Evolutionary conservation across 2,113 vertebrate species (phyloP), one percentile per base, ranked within the genome.

Genomic region (Melanerpes aurifrons): DNA sequence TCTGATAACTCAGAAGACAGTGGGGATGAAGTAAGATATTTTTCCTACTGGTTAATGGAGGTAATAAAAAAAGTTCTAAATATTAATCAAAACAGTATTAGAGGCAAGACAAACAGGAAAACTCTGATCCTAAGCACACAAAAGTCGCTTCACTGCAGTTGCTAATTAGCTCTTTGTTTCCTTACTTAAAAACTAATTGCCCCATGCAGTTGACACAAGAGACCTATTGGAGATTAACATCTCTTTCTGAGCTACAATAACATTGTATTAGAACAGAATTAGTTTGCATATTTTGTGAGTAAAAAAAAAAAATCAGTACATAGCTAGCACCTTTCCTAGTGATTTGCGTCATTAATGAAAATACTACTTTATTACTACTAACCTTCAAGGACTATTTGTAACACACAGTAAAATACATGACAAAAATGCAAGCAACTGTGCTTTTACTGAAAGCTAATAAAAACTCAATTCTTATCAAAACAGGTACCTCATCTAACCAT

Each of bases 281-380:
- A 64, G 35, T 57, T n/a, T 75, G 48, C 54, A 10, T 66, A 66
- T 75, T 90, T 92, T 71, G 4, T 24, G 20, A 77, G 19, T 31
- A 48, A 87, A 92, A 35, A 35, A 35, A 35, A 35, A 89, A 37
- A 48, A 50, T 13, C 5, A 74, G 32, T 61, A 76, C 11, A 28
- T 7, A 81, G 12, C 17, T 80, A 91, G 68, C 14, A 94, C 8
- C 66, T 88, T 43, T 80, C 37, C 68, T 95, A 95, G 96, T 96
- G 89, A 96, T 86, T 82, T 92, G 31, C 88, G 96, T 96, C 84
- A 92, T 95, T 95, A 93, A 77, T 70, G 56, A 53, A 94, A 88
- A 26, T 86, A 73, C 45, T 78, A 28, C 32, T 35, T 7, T 54
- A 83, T 86, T 87, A 77, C 22, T 67, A 92, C 22, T 67, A 92